Conservation (phyloP, 2,888 invertebrate species). For the Aromia moschata region DNA sequence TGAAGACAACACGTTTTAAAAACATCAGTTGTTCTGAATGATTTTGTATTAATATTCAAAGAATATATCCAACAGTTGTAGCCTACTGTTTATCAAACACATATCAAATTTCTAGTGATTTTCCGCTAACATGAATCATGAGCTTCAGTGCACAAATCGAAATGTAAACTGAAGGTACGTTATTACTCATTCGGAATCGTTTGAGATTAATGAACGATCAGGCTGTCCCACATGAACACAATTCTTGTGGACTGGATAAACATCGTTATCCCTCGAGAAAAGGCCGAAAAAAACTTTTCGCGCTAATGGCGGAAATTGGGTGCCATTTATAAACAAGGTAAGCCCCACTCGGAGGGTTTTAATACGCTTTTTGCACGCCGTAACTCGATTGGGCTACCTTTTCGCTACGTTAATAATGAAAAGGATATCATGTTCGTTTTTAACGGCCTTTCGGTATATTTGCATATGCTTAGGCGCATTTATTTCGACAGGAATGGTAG, state of each 20-base stretch:
- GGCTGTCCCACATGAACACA: not conserved
- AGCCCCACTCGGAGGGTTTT: not conserved
- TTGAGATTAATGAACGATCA: no score
- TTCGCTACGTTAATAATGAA: conserved; percentile 3
- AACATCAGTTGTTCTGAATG: no score
- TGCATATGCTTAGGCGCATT: conserved; percentile 8
- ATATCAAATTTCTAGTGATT: no score
- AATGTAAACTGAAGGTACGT: no score
- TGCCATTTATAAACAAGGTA: conserved; percentile 1
- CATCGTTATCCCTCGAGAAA: not conserved
- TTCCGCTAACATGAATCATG: no score
- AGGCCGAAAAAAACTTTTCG: not conserved
- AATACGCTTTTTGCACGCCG: not conserved
- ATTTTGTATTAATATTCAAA: no score
- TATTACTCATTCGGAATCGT: no score
- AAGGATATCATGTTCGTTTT: conserved; percentile 2
- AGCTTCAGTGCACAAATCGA: no score
- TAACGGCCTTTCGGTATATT: conserved; percentile 2
- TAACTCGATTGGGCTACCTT: not conserved
- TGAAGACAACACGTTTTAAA: no score
- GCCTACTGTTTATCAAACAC: no score
- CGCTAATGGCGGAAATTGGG: not conserved
- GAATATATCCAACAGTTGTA: no score
- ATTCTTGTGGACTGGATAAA: not conserved
- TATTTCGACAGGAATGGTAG: conserved; percentile 8